Base-by-base conservation (phyloP, 2,113 vertebrate genomes). In the Brienomyrus brachyistius region DNA sequence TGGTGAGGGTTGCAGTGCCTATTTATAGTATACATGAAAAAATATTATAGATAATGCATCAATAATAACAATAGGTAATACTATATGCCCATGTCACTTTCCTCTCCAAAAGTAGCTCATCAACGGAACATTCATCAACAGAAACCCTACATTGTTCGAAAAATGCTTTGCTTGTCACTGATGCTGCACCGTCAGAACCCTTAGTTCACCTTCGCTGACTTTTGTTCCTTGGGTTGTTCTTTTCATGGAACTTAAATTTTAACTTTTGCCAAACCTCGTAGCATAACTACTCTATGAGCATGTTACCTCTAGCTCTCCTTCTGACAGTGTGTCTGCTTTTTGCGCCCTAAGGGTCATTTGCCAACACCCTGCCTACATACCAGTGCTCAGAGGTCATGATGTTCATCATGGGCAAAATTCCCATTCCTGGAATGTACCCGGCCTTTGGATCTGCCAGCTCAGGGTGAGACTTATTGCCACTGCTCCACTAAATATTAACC, bases 401-500 rank as follows among this genome's bases (percentile, higher is more conserved):
- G 43, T 98, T 98, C 94, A 98, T 98, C 93, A 98, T 98, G 96
- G 97, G 97, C 90, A 98, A 98, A 93, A 97, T 98, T 89, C 98
- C 98, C 0, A 95, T 98, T 2, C 97, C 97, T 8, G 97, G 96
- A 1, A 94, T 96, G 47, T 97, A 97, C 88, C 97, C 97, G 0
- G 92, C 95, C 1, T 66, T 97, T 5, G 97, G 97, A 47, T 92
- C 94, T 0, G 95, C 96, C 54, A 97, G 93, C 91, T 92, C 96
- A 0, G 97, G 97, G 97, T 98, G 92, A 93, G 95, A 51, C 4
- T 52, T 40, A 17, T n/a, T n/a, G 23, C 85, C 85, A 19, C 85
- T 87, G 51, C n/a, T n/a, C n/a, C n/a, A n/a, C n/a, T n/a, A n/a
- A 54, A 87, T 54, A 40, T 35, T 86, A 31, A 56, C 0, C 56